Evolutionary conservation across 1,140 invertebrate species (phyloP).

Genomic region (Leguminivora glycinivorella): DNA sequence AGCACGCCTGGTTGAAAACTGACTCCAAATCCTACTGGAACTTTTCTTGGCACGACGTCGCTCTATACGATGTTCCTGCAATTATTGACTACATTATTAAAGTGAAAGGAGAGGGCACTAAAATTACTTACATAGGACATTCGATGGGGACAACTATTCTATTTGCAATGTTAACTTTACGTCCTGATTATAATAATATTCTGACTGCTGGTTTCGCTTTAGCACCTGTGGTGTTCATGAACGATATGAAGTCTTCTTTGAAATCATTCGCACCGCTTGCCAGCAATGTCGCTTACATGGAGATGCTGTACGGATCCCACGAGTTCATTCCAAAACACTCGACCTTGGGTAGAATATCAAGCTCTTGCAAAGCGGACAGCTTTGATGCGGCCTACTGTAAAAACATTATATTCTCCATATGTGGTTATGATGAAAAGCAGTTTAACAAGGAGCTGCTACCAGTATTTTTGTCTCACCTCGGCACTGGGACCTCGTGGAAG

Average conservation of each 20-base stretch:
- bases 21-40: slow-evolving; percentile 82
- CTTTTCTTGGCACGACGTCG: slow-evolving; percentile 86
- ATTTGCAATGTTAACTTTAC: slow-evolving; percentile 82
- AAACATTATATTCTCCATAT: slow-evolving; percentile 83
- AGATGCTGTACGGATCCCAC: slow-evolving; percentile 80
- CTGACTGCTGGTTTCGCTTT: slow-evolving; percentile 81
- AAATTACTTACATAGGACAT: slow-evolving; percentile 85
- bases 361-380: slow-evolving; percentile 79
- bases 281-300: slow-evolving; percentile 80
- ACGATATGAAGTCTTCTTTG: slow-evolving; percentile 84
- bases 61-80: slow-evolving; percentile 85
- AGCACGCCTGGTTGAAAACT: slow-evolving; percentile 73
- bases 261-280: slow-evolving; percentile 80
- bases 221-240: slow-evolving; percentile 86
- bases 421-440: slow-evolving; percentile 84
- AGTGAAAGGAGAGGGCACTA: slow-evolving; percentile 69
- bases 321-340: slow-evolving; percentile 84
- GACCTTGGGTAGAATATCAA: slow-evolving; percentile 80
- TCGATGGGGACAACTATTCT: slow-evolving; percentile 83
- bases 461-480: slow-evolving; percentile 85
- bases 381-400: slow-evolving; percentile 81
- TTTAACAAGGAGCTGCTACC: slow-evolving; percentile 83
- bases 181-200: slow-evolving; percentile 85
- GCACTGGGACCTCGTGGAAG: slow-evolving; percentile 87
- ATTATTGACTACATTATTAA: slow-evolving; percentile 84